Evolutionary conservation across 1,140 invertebrate species (phyloP).

Genomic region (Oryctes rhinoceros): DNA sequence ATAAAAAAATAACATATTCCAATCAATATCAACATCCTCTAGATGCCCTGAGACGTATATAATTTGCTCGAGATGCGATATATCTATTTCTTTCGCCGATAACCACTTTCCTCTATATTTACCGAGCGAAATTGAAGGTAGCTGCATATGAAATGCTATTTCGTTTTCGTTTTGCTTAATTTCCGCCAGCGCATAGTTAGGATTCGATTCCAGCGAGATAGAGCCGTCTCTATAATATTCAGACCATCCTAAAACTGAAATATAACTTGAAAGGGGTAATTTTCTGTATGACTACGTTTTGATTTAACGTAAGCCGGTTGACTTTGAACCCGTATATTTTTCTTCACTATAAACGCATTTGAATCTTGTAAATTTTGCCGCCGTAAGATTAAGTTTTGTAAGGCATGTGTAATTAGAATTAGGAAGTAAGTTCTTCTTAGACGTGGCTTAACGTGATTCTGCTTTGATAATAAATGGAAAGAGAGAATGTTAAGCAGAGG

Average conservation of each 20-base stretch:
- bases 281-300: constrained; percentile 1
- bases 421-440: too few relatives aligned
- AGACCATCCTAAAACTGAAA: neutral
- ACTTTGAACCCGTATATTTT: neutral
- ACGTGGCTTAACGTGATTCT: too few relatives aligned
- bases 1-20: too few relatives aligned
- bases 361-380: too few relatives aligned
- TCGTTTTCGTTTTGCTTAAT: constrained; percentile 6
- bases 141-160: constrained; percentile 13
- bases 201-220: neutral
- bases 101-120: neutral
- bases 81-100: neutral
- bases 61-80: too few relatives aligned
- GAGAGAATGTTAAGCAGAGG: too few relatives aligned
- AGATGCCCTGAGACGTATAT: too few relatives aligned
- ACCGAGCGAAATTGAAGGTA: neutral
- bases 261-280: neutral
- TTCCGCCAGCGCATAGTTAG: neutral
- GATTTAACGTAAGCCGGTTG: neutral
- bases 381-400: too few relatives aligned
- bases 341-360: too few relatives aligned
- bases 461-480: too few relatives aligned
- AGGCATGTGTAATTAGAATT: too few relatives aligned
- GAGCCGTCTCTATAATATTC: neutral
- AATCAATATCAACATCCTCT: too few relatives aligned